Evolutionary conservation across 2,113 vertebrate genomes (phyloP).

Genomic region (Puntigrus tetrazona): DNA sequence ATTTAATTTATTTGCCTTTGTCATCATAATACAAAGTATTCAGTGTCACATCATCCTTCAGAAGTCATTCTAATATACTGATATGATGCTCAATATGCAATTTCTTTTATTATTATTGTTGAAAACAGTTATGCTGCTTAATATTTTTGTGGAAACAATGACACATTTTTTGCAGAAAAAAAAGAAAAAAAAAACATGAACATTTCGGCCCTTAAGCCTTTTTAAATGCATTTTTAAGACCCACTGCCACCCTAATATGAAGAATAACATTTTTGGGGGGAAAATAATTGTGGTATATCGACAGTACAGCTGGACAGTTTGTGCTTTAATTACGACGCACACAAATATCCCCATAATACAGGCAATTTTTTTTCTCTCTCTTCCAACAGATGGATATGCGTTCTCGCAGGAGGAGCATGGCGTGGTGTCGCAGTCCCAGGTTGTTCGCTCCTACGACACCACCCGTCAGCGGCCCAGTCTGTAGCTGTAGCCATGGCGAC

Average conservation of each 20-base stretch:
- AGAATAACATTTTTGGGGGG: too few species aligned
- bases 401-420: conserved; percentile 99
- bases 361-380: not conserved
- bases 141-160: too few species aligned
- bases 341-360: not conserved
- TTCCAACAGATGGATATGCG: conserved; percentile 87
- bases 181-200: too few species aligned
- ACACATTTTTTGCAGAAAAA: too few species aligned
- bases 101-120: not conserved
- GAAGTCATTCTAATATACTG: not conserved
- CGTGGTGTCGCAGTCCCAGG: conserved; percentile 92
- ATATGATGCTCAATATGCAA: not conserved
- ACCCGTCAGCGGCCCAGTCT: conserved; percentile 85
- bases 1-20: too few species aligned
- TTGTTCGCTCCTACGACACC: conserved; percentile 96
- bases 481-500: conserved; percentile 72
- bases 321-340: too few species aligned
- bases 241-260: too few species aligned
- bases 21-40: not conserved
- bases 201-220: too few species aligned
- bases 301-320: too few species aligned
- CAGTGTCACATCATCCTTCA: not conserved
- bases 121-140: not conserved
- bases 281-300: too few species aligned
- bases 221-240: too few species aligned